Conservation (phyloP, 2,113 vertebrate species). For the Callionymus lyra region DNA sequence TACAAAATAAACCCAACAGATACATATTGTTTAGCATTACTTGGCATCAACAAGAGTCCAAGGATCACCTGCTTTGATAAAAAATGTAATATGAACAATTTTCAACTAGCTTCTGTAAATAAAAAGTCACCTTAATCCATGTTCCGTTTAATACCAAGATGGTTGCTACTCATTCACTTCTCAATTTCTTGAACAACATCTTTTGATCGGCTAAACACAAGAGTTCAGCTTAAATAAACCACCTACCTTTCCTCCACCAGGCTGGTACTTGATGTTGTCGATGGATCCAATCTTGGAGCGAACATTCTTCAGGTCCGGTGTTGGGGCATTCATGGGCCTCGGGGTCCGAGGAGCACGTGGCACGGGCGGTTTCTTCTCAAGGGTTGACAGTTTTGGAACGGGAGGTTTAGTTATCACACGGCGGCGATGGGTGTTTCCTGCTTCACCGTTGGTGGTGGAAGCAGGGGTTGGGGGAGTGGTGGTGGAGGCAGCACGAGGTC, state of each 20-base stretch:
- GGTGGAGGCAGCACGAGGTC: conserved; percentile 55
- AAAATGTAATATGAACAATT: too few relatives aligned
- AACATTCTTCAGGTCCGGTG: conserved; percentile 82
- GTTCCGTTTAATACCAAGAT: too few relatives aligned
- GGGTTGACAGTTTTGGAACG: conserved; percentile 65
- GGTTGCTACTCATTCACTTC: too few relatives aligned
- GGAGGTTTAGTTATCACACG: conserved; percentile 68
- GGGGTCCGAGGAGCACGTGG: conserved; percentile 51
- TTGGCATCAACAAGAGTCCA: too few relatives aligned
- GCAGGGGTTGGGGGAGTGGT: conserved; percentile 48
- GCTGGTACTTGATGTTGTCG: conserved; percentile 92
- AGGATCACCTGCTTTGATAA: too few relatives aligned
- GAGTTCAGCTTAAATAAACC: too few relatives aligned
- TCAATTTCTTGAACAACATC: too few relatives aligned
- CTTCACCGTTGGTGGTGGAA: conserved; percentile 43
- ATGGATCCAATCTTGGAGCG: conserved; percentile 92
- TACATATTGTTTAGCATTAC: too few relatives aligned
- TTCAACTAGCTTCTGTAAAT: too few relatives aligned
- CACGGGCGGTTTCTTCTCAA: conserved; percentile 68
- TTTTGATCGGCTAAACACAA: too few relatives aligned
- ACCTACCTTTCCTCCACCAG: conserved; percentile 87
- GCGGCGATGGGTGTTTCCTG: conserved; percentile 33
- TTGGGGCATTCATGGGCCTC: conserved; percentile 59
- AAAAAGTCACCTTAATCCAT: too few relatives aligned
- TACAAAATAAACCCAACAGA: too few relatives aligned